A percentile compares a stretch with the other conserved stretches of the same genome.
phyloP scores from a whole-genome alignment of 1,140 invertebrate genomes.

The Drosophila tropicalis region DNA sequence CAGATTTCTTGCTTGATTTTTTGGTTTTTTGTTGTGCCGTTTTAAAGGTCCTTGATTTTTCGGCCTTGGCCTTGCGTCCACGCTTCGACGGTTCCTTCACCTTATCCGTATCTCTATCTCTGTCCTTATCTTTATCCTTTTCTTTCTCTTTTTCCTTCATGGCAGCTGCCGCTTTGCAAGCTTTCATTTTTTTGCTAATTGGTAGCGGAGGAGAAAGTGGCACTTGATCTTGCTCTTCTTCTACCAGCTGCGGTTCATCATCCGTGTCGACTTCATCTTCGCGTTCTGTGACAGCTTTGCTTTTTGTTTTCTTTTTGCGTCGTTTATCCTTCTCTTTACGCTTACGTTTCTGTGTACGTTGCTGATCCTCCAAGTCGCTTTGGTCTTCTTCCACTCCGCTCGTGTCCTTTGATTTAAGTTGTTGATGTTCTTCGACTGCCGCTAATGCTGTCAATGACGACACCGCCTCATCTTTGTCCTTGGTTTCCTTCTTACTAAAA shows the following conservation, averaged over 20 bases:
- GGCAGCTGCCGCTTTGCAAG: not conserved
- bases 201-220: constrained; percentile 55
- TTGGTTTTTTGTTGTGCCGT: constrained; percentile 65
- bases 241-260: constrained; percentile 44
- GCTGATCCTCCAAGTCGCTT: constrained; percentile 50
- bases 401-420: constrained; percentile 35
- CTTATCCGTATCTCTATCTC: constrained; percentile 62
- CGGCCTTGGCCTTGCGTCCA: constrained; percentile 51
- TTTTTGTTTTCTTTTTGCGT: constrained; percentile 83
- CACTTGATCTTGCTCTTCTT: constrained; percentile 59
- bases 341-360: constrained; percentile 71
- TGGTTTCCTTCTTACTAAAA: constrained; percentile 76
- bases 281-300: constrained; percentile 54
- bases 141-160: constrained; percentile 31
- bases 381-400: constrained; percentile 31
- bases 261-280: constrained; percentile 46
- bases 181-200: constrained; percentile 56
- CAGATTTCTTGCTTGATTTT: constrained; percentile 57
- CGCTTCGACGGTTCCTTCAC: constrained; percentile 51
- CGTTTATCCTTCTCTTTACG: constrained; percentile 82
- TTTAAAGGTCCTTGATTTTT: constrained; percentile 52
- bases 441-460: constrained; percentile 44
- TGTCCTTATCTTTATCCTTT: constrained; percentile 13
- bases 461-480: constrained; percentile 27
- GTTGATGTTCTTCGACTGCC: constrained; percentile 23